Evolutionary conservation across 2,113 vertebrate species (phyloP).

Genomic region (Cryptomyrus ogoouensis): DNA sequence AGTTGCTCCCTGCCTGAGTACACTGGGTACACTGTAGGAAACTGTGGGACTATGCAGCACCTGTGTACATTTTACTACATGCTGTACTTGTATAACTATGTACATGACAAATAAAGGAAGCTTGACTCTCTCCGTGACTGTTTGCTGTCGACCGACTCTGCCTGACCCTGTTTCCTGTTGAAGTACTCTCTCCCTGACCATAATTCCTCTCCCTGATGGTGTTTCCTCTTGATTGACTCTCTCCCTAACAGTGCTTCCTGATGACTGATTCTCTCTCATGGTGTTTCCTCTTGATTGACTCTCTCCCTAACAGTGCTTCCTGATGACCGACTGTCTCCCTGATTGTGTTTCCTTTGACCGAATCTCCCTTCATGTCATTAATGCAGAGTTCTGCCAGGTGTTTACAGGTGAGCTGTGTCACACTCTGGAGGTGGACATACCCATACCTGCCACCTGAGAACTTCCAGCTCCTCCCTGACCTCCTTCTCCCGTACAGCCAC

Average conservation of each 20-base stretch:
- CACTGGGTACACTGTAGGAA: not conserved
- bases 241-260: not conserved
- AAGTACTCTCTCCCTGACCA: not conserved
- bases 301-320: not conserved
- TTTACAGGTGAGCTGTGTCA: not conserved
- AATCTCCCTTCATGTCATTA: not conserved
- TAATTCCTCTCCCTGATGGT: not conserved
- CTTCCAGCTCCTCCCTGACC: conserved; percentile 2
- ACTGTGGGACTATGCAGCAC: not conserved
- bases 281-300: too few relatives aligned
- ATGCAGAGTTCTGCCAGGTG: not conserved
- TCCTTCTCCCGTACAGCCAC: not conserved
- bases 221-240: not conserved
- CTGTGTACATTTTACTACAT: not conserved
- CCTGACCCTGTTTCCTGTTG: not conserved
- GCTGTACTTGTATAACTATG: not conserved
- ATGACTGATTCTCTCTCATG: not conserved
- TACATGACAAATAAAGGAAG: not conserved
- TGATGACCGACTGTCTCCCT: not conserved
- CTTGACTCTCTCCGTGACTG: not conserved
- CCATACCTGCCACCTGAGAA: conserved; percentile 5
- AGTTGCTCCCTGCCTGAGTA: not conserved
- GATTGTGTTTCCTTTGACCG: not conserved
- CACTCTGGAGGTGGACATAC: not conserved
- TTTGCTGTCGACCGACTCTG: not conserved